Evolutionary conservation across 2,888 invertebrate species (phyloP).

Genomic region (Morpho achilles): DNA sequence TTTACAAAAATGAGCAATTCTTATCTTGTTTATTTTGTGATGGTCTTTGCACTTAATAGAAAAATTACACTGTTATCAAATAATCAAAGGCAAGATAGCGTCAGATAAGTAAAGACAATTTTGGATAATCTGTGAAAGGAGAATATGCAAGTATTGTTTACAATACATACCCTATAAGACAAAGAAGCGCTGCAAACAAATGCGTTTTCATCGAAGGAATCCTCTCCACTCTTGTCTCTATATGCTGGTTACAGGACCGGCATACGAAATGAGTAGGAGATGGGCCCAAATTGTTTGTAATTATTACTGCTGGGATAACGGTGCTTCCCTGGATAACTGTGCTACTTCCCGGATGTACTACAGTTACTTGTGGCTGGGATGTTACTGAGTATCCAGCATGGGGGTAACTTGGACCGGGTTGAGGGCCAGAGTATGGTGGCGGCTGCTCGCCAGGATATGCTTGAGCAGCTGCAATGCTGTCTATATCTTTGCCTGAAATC

Average conservation of each 20-base stretch:
- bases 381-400: conserved; percentile 12
- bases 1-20: too few relatives aligned
- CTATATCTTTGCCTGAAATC: conserved; percentile 30
- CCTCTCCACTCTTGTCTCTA: conserved; percentile 57
- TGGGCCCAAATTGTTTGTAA: conserved; percentile 41
- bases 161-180: conserved; percentile 53
- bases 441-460: conserved; percentile 30
- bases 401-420: conserved; percentile 11
- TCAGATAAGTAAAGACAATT: too few relatives aligned
- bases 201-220: conserved; percentile 73
- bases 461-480: conserved; percentile 7
- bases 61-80: too few relatives aligned
- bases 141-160: too few relatives aligned
- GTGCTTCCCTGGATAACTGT: conserved; percentile 25
- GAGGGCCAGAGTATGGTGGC: conserved; percentile 35
- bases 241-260: conserved; percentile 60
- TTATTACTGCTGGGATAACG: conserved; percentile 28
- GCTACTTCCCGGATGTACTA: conserved; percentile 20
- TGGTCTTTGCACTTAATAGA: too few relatives aligned
- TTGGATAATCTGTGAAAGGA: too few relatives aligned
- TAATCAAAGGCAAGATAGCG: too few relatives aligned
- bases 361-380: conserved; percentile 18
- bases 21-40: too few relatives aligned
- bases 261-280: conserved; percentile 48
- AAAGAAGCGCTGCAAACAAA: conserved; percentile 71